Base-by-base conservation (phyloP, 2,888 invertebrate species). In the Chymomyza fuscimana region DNA sequence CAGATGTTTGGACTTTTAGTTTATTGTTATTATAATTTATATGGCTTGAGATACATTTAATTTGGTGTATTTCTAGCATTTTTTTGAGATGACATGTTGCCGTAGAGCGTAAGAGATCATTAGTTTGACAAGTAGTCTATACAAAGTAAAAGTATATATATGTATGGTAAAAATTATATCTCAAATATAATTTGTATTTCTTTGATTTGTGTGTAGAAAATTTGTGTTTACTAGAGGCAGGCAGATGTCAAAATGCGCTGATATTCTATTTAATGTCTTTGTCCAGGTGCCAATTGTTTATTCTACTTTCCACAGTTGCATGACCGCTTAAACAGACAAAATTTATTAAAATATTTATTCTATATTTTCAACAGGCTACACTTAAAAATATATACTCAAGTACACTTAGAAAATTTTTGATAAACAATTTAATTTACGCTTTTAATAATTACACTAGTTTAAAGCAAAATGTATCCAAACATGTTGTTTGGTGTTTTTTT, bases 91-190 rank as follows among this genome's bases (percentile, higher is more conserved):
- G 86, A 83, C 86, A 83, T 68, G 80, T 80, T 83, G 82, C 77
- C 84, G 77, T 73, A 64, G 69, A 84, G 81, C 81, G 86, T 83
- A 83, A 81, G 73, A 50, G 86, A 77, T 86, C 80, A 84, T 83
- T 83, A 76, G 83, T 65, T 67, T 70, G 66, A 68, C 78, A 68
- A 70, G 56, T 54, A 46, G 40, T 46, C 65, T 65, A 69, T 51
- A 73, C 63, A 46, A 12, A 4, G 12, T 46, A 22, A 25, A 58
- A 29, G 10, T 58, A 29, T 0, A 9, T 29, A 29, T 22, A 25
- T 58, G 12, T 56, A 29, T 58, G 9, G 58, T 5, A 25, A 29
- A 29, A 58, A 58, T 19, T 58, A 58, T 58, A 15, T 58, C 15
- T 19, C 4, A 25, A 25, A 22, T 25, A 58, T 25, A 25, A 58